Evolutionary conservation across 2,797 vertebrate genomes (phyloP), one percentile per base, ranked within the genome.

Genomic region (Todus mexicanus): DNA sequence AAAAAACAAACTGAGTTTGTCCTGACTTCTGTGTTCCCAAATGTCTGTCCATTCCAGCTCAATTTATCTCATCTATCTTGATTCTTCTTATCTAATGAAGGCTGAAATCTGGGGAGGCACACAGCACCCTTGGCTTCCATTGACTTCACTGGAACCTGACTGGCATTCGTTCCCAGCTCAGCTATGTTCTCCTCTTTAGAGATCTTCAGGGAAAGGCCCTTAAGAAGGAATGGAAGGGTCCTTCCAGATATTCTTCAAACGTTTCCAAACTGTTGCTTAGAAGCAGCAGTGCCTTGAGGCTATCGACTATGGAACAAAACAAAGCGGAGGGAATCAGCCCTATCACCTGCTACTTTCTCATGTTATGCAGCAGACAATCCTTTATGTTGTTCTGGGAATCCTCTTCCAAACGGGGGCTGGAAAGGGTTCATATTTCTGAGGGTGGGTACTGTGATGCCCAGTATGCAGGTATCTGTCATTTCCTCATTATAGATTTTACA

Each of bases 391-490:
- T 98, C 98, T 98, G 98, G 98, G 98, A 98, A 98, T 98, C 97
- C 97, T 97, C 97, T 59, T 98, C 97, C 90, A 89, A 77, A 94
- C 83, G 97, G 97, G 98, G 35, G 97, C 97, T 97, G 95, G 95
- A 95, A 93, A 91, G 92, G 94, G 98, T 97, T 98, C 98, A 93
- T 96, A 97, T 99, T 99, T 98, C 98, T 95, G 98, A 98, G 61
- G 81, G 15, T 79, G 68, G 54, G 59, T 92, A 94, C 75, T 92
- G 61, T 88, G 95, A 96, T 98, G 98, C 98, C 97, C 96, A 81
- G 97, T 97, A 98, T 98, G 98, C 98, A 98, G 97, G 96, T 97
- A 98, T 98, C 98, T 98, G 98, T 98, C 98, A 98, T 98, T 98
- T 98, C 96, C 97, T 98, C 98, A 98, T 98, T 99, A 98, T 98